Evolutionary conservation across 2,888 invertebrate species (phyloP), one percentile per base, ranked within the genome.

Genomic region (Thereva unica): DNA sequence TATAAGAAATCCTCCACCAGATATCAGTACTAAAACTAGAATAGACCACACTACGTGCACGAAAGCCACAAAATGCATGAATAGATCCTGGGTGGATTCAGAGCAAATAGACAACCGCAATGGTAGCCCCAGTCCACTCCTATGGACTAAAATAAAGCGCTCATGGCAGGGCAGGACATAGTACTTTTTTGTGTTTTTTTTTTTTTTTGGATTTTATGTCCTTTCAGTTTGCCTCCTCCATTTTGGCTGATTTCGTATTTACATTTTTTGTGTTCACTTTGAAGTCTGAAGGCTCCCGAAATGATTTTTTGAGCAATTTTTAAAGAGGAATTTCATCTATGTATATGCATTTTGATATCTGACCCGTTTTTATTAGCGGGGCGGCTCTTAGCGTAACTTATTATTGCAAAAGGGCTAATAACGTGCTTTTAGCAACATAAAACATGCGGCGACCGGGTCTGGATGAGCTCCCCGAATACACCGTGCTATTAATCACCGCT

Each of bases 1-100:
- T 23, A 23, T 23, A 23, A 23, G 23, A 23, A 23, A 23, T 23
- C 1, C 23, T 23, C 23, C 23, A 23, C 23, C 23, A 23, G 52
- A 50, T 52, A 35, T 63, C 42, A 49, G 41, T 47, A 50, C 52
- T 41, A 49, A 49, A 50, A 50, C 50, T 49, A 34, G 41, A 38
- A 52, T 41, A 42, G 23, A 41, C 49, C 63, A 49, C 50, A 49
- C 49, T 63, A 63, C 63, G 63, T 63, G 63, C 52, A 63, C 35
- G 42, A 41, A 41, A 41, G 23, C 63, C 63, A 63, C 63, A 63
- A 52, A 52, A 50, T 63, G 41, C 23, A 23, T n/a, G 34, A 34
- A 41, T 50, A 7, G 41, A 10, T 41, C 50, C 34, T 41, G 50
- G 49, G 52, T 34, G 34, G n/a, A 4, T 23, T 41, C 35, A 42